These are phyloP conservation scores for Chelonoidis abingdonii DNA, from an alignment of 2,113 vertebrate genomes.

Conservation along the genomic window DNA sequence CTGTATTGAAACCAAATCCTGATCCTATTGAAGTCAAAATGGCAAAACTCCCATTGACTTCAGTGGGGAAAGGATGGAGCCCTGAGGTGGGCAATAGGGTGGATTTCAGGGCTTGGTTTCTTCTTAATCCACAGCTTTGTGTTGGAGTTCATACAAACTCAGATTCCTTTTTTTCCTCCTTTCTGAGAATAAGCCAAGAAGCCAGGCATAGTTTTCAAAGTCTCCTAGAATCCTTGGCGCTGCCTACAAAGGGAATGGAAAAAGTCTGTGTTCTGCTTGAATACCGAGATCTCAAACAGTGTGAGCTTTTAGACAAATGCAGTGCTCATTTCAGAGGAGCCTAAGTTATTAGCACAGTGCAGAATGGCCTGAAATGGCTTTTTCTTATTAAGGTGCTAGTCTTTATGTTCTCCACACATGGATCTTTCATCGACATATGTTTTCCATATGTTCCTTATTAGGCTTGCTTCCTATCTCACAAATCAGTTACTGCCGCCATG, in stretches of 20 bases:
- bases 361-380: neutral
- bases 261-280: neutral
- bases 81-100: neutral
- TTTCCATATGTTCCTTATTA: constrained; percentile 71
- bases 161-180: accelerated
- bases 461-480: constrained; percentile 42
- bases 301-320: neutral
- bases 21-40: neutral
- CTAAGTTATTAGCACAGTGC: neutral
- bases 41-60: neutral
- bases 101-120: neutral
- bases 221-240: neutral
- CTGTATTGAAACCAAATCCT: neutral
- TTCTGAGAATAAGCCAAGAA: neutral
- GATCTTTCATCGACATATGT: neutral
- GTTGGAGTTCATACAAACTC: neutral
- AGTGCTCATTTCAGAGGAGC: neutral
- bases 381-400: neutral
- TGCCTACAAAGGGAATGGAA: neutral
- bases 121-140: accelerated
- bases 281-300: neutral
- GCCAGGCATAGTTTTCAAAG: accelerated
- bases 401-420: neutral
- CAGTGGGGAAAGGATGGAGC: accelerated
- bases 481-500: constrained; percentile 16